phyloP scores from a whole-genome alignment of 2,888 invertebrate genomes.

The Mamestra brassicae region DNA sequence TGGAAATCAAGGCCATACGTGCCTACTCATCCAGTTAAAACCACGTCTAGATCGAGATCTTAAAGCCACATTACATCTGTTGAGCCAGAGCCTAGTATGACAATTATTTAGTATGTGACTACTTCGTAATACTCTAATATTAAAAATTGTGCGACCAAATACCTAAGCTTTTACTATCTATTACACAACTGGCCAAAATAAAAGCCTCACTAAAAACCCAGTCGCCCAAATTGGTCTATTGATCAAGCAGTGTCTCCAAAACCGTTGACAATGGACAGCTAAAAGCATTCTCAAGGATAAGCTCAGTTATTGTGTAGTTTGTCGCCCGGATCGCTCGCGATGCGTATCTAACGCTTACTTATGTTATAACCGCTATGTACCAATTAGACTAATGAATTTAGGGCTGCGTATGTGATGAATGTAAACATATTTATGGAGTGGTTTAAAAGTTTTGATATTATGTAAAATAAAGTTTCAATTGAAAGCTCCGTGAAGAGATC shows the following conservation, averaged over 20 bases:
- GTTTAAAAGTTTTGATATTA: too few relatives aligned
- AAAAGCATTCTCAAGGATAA: slow-evolving; percentile 83
- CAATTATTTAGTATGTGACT: background rate
- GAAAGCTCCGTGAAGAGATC: too few relatives aligned
- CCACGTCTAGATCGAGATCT: too few relatives aligned
- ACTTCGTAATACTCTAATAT: too few relatives aligned
- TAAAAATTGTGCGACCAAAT: too few relatives aligned
- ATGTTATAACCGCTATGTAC: slow-evolving; percentile 78
- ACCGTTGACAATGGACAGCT: slow-evolving; percentile 74
- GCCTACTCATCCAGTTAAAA: too few relatives aligned
- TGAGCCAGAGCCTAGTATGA: background rate
- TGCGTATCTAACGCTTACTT: slow-evolving; percentile 81
- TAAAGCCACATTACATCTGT: background rate
- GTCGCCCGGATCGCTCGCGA: slow-evolving; percentile 77
- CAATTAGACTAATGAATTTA: slow-evolving; percentile 84
- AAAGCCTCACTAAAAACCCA: slow-evolving; percentile 43
- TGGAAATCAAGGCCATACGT: too few relatives aligned
- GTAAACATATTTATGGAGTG: background rate
- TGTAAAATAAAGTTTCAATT: too few relatives aligned
- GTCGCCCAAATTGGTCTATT: slow-evolving; percentile 45
- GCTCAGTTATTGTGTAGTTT: slow-evolving; percentile 80
- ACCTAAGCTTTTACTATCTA: background rate
- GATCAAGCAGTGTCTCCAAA: slow-evolving; percentile 57
- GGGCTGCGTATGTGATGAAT: slow-evolving; percentile 69
- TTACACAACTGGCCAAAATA: slow-evolving; percentile 38